These are phyloP conservation scores for Nothura maculosa DNA, from an alignment of 2,797 vertebrate species.

Conservation along the genomic window DNA sequence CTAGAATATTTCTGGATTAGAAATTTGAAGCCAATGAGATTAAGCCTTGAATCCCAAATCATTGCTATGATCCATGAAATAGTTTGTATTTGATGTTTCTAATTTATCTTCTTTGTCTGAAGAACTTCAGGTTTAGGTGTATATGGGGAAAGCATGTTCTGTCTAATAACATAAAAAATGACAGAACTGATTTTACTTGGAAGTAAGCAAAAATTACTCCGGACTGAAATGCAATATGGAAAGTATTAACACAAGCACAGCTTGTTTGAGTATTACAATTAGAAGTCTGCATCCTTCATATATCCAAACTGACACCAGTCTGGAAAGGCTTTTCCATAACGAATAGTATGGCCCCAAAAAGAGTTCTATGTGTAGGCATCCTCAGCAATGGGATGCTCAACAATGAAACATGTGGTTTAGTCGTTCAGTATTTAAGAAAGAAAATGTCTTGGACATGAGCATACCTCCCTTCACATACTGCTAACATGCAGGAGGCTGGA, in stretches of 20 bases:
- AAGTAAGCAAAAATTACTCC: constrained; percentile 15
- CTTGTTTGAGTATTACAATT: constrained; percentile 41
- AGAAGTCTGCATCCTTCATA: constrained; percentile 46
- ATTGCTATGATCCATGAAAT: background rate
- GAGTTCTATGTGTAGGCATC: background rate
- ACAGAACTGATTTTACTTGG: constrained; percentile 18
- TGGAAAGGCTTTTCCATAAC: constrained; percentile 48
- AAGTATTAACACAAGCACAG: constrained; percentile 31
- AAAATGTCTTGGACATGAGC: background rate
- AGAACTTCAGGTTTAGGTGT: background rate
- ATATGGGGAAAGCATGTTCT: background rate
- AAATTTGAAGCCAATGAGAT: background rate
- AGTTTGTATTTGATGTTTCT: background rate
- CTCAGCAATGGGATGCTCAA: background rate
- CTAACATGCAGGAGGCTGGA: background rate
- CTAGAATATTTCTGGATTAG: background rate
- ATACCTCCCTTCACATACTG: background rate
- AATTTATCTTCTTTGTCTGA: background rate
- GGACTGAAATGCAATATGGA: constrained; percentile 31
- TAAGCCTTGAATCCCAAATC: background rate
- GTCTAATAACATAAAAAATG: background rate
- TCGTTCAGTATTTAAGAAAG: constrained; percentile 4
- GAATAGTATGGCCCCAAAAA: background rate
- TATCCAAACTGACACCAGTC: constrained; percentile 24
- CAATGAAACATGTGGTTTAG: background rate